Conservation (phyloP, 2,113 vertebrate species). For the human region DNA sequence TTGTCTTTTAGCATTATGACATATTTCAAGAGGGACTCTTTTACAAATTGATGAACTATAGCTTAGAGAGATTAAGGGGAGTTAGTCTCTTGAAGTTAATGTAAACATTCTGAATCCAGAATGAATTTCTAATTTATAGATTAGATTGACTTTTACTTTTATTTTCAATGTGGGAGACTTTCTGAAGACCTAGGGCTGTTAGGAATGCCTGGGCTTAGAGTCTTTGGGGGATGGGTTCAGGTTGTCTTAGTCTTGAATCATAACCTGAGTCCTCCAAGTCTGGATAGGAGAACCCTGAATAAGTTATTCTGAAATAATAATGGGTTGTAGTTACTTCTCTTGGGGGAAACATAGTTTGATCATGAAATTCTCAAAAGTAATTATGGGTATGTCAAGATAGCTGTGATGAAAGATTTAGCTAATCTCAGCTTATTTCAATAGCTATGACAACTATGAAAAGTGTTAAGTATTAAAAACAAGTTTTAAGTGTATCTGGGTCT, state of each 20-base stretch:
- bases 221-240: neutral
- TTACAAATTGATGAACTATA: neutral
- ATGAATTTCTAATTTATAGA: neutral
- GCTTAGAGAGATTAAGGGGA: neutral
- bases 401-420: neutral
- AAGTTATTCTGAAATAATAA: neutral
- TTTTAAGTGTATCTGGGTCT: neutral
- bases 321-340: neutral
- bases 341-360: neutral
- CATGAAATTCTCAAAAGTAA: neutral
- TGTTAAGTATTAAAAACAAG: neutral
- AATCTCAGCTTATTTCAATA: constrained; percentile 26
- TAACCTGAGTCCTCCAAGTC: neutral
- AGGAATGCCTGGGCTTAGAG: neutral
- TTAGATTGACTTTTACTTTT: constrained; percentile 9
- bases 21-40: neutral
- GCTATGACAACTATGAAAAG: neutral
- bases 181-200: neutral
- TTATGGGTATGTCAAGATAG: neutral
- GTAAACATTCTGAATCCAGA: neutral
- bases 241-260: neutral
- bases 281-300: neutral
- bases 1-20: neutral
- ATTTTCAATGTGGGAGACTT: neutral
- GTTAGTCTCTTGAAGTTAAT: constrained; percentile 14